Evolutionary conservation across 2,797 vertebrate species (phyloP).

Genomic region (Podarcis siculus): DNA sequence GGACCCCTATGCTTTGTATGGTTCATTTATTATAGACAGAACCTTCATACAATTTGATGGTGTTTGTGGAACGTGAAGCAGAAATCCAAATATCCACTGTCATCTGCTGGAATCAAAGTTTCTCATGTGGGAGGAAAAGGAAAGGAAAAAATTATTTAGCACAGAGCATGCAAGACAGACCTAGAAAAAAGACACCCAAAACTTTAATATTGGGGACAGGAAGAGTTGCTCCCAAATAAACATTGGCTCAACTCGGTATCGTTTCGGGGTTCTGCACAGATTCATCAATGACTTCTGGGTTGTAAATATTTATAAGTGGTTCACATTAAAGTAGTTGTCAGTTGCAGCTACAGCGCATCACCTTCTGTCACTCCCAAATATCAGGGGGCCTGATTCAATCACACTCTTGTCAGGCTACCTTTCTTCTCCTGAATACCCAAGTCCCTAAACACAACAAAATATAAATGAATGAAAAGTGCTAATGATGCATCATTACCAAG

Average conservation of each 20-base stretch:
- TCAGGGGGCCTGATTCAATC: constrained; percentile 77
- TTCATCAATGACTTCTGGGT: constrained; percentile 74
- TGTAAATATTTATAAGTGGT: constrained; percentile 83
- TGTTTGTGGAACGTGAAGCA: constrained; percentile 47
- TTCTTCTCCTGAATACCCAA: constrained; percentile 77
- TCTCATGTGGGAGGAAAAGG: constrained; percentile 21
- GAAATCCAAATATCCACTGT: constrained; percentile 45
- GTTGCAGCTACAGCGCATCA: constrained; percentile 73
- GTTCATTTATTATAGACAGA: constrained; percentile 21
- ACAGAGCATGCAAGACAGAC: background rate
- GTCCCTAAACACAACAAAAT: constrained; percentile 82
- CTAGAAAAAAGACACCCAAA: constrained; percentile 30
- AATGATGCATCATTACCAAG: constrained; percentile 77
- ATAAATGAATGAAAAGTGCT: constrained; percentile 77
- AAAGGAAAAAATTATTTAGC: background rate
- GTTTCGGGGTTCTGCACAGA: constrained; percentile 65
- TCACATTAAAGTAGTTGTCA: constrained; percentile 80
- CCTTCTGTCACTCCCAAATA: constrained; percentile 75
- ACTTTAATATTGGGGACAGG: constrained; percentile 4
- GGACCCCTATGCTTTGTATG: background rate
- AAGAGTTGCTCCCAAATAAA: constrained; percentile 64
- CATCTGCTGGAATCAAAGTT: constrained; percentile 18
- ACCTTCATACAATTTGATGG: constrained; percentile 20
- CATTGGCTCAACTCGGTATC: constrained; percentile 63
- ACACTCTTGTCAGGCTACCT: constrained; percentile 78